phyloP scores from a whole-genome alignment of 2,888 invertebrate species.

The Heterodera filipjevi region DNA sequence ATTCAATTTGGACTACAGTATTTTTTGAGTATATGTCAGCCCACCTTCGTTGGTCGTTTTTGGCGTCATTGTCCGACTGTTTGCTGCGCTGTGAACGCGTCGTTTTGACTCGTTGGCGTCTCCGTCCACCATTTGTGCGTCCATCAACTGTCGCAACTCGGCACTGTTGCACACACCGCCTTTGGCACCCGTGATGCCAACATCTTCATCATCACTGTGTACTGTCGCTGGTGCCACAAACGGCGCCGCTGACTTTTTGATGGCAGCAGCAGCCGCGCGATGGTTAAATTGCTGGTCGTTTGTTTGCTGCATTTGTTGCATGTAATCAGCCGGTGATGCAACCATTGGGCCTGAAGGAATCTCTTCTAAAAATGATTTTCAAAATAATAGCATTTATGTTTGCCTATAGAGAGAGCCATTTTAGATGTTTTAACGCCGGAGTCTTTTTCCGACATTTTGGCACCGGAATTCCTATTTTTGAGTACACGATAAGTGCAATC shows the following conservation, averaged over 20 bases:
- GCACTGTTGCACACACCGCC: conserved; percentile 40
- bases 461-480: background rate
- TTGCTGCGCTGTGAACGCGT: conserved; percentile 45
- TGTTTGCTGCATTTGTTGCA: background rate
- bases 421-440: too few species aligned
- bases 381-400: too few species aligned
- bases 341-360: background rate
- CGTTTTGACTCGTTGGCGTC: conserved; percentile 52
- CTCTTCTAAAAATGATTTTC: too few species aligned
- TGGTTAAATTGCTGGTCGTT: background rate
- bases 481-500: too few species aligned
- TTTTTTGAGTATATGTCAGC: background rate
- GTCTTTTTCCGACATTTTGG: background rate
- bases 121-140: conserved; percentile 40
- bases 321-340: background rate
- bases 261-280: conserved; percentile 22
- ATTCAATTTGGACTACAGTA: too few species aligned
- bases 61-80: conserved; percentile 14
- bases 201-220: conserved; percentile 7
- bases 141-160: conserved; percentile 40
- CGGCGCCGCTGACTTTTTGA: conserved; percentile 22
- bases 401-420: too few species aligned
- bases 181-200: background rate
- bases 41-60: background rate
- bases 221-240: conserved; percentile 32